Evolutionary conservation across 2,888 invertebrate genomes (phyloP).

Genomic region (Exephanes ischioxanthus): DNA sequence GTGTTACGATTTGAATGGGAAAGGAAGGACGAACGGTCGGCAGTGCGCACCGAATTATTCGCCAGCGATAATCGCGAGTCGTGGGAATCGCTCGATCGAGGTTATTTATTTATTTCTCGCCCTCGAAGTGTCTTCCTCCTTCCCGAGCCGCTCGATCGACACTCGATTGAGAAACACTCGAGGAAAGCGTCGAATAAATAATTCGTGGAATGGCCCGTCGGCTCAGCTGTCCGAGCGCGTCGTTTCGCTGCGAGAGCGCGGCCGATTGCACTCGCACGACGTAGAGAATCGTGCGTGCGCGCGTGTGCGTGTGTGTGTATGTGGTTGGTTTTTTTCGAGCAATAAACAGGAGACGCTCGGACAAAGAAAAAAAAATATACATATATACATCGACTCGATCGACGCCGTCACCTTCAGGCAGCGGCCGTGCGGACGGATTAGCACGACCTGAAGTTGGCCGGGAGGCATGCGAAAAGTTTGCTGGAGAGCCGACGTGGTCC

Average conservation of each 20-base stretch:
- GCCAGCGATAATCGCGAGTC: not conserved
- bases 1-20: conserved; percentile 5
- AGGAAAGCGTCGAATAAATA: not conserved
- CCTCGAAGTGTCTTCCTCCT: not conserved
- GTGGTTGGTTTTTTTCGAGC: not conserved
- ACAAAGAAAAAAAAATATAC: not conserved
- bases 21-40: not conserved
- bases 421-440: not conserved
- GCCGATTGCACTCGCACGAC: conserved; percentile 20
- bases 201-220: conserved; percentile 32
- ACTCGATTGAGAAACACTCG: conserved; percentile 28
- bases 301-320: not conserved
- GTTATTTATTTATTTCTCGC: conserved; percentile 22
- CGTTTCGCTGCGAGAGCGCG: conserved; percentile 30
- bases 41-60: not conserved
- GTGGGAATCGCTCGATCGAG: not conserved
- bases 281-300: conserved; percentile 5
- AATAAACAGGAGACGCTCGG: conserved; percentile 15
- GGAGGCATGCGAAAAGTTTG: conserved; percentile 41
- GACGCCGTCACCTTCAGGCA: conserved; percentile 5
- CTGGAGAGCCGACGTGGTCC: not conserved
- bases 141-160: conserved; percentile 3
- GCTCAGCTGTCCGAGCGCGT: conserved; percentile 61
- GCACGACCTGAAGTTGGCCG: conserved; percentile 7
- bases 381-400: conserved; percentile 23